Percentiles rank a stretch among this genome's conserved stretches.
phyloP scores from a whole-genome alignment of 2,888 invertebrate genomes.

The Phragmatobia fuliginosa region DNA sequence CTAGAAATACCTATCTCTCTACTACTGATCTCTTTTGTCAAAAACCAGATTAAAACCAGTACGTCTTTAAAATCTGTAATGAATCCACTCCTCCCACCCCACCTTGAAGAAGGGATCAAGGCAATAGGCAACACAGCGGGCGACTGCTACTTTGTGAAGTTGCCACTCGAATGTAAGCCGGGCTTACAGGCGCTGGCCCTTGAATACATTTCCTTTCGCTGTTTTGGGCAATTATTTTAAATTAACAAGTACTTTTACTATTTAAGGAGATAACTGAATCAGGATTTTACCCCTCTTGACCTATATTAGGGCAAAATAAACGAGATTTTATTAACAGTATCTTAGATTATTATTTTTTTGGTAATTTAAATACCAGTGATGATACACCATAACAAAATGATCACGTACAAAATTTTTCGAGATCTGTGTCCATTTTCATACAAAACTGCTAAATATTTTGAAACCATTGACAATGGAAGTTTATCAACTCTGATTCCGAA shows the following conservation, averaged over 20 bases:
- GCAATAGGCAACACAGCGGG: constrained; percentile 41
- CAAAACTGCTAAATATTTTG: background rate
- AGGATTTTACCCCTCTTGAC: background rate
- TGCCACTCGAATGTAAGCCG: constrained; percentile 21
- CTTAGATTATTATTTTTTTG: too few relatives aligned
- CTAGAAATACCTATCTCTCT: background rate
- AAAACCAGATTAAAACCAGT: background rate
- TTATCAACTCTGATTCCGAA: background rate
- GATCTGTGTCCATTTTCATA: background rate
- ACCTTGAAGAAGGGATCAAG: constrained; percentile 28
- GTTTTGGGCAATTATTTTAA: constrained; percentile 8
- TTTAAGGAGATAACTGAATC: background rate
- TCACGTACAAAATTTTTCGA: background rate
- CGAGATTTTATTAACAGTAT: too few relatives aligned
- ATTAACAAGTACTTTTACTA: constrained; percentile 8
- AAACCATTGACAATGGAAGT: background rate
- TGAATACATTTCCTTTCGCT: constrained; percentile 15
- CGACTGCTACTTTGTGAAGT: constrained; percentile 32
- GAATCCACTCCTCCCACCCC: constrained; percentile 15
- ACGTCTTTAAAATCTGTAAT: constrained; percentile 20
- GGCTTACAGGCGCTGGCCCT: background rate
- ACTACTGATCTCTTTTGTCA: background rate
- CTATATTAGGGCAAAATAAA: background rate
- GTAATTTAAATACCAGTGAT: background rate
- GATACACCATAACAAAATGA: too few relatives aligned